Evolutionary conservation across 2,113 vertebrate genomes (phyloP), one percentile per base, ranked within the genome.

Genomic region (Macrotus californicus): DNA sequence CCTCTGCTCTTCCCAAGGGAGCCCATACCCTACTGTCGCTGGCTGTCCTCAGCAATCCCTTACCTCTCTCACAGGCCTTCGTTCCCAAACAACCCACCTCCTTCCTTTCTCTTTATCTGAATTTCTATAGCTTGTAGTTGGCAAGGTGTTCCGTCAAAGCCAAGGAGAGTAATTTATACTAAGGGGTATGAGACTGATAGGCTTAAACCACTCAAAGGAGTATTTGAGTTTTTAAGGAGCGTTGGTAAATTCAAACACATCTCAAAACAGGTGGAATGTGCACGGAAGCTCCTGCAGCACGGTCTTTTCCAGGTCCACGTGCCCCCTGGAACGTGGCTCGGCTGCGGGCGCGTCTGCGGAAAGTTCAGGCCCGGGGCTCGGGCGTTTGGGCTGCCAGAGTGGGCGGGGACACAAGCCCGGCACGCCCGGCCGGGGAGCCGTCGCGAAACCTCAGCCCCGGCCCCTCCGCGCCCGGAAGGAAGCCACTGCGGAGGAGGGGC

Each of bases 381-480:
- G 69, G 54, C 2, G 13, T 39, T 8, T 5, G 83, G 66, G 67
- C 87, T 6, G 79, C 93, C 87, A 19, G 88, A 39, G 93, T 73
- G 87, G 90, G 94, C 88, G 91, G 96, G 76, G 77, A 89, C 83
- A 50, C 83, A 67, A 86, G 54, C 24, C 76, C 6, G 5, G 67
- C 34, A 43, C 34, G 39, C 76, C 75, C 14, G 6, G 70, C 50
- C 3, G 36, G n/a, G 73, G 48, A 66, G 91, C n/a, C 10, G 59
- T 56, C 85, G 93, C 91, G 54, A 72, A 67, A 70, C 89, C 89
- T 59, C 93, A 50, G 73, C 73, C 18, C 34, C n/a, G 15, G 83
- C 87, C 56, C 70, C 56, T 39, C 54, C 2, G 19, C 26, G 85
- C 72, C 89, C 91, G 92, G 96, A 72, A 93, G 92, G 89, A 89